Evolutionary conservation across 2,113 vertebrate species (phyloP).

Genomic region (Xiphias gladius): DNA sequence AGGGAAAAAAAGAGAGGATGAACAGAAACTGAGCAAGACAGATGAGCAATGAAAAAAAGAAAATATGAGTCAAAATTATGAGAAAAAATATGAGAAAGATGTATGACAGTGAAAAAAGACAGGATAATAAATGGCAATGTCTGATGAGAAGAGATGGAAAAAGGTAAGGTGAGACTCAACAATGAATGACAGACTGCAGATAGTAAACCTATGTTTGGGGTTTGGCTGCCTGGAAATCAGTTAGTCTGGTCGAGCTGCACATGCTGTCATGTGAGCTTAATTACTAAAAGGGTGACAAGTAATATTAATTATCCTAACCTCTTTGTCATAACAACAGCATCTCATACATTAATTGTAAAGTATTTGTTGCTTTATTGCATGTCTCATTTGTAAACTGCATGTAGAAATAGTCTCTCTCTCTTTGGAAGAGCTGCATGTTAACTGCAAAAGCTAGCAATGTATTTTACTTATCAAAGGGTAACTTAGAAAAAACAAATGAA

Average conservation of each 20-base stretch:
- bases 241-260: constrained; percentile 65
- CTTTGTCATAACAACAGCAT: constrained; percentile 70
- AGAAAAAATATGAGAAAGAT: not conserved
- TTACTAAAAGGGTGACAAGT: constrained; percentile 72
- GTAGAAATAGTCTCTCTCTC: constrained; percentile 43
- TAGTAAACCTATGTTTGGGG: constrained; percentile 55
- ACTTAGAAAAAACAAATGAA: constrained; percentile 58
- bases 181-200: constrained; percentile 42
- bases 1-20: not conserved
- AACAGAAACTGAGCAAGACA: not conserved
- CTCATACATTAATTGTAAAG: constrained; percentile 73
- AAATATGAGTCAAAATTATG: too few relatives aligned
- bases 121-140: not conserved
- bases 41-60: not conserved
- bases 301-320: constrained; percentile 76
- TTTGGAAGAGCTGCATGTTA: constrained; percentile 44
- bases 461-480: constrained; percentile 55
- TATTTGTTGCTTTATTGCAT: constrained; percentile 66
- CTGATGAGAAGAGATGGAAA: constrained; percentile 1
- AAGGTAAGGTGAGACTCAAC: constrained; percentile 5
- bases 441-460: constrained; percentile 53
- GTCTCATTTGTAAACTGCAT: constrained; percentile 70
- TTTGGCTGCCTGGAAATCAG: constrained; percentile 65
- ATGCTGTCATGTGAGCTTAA: constrained; percentile 70
- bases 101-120: not conserved